Conservation (phyloP, 1,140 invertebrate genomes). For the Calliopsis andreniformis region DNA sequence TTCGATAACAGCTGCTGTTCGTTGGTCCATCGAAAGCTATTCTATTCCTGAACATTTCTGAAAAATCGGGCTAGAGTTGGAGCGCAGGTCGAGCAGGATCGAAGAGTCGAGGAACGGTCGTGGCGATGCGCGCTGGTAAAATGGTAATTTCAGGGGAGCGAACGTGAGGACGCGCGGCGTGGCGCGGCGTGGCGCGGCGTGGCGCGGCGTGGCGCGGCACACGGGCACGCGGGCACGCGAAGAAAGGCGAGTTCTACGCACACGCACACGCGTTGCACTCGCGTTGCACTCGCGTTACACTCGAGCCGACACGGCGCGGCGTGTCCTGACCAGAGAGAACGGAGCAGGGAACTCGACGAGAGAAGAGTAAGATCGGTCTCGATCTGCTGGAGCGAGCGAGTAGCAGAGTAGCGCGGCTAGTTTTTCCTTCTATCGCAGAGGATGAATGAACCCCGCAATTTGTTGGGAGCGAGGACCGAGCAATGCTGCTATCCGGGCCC, state of each 20-base stretch:
- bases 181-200: no score
- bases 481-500: conserved; percentile 63
- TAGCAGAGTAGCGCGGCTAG: conserved; percentile 72
- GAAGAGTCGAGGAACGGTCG: no score
- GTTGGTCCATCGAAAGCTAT: no score
- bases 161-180: no score
- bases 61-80: no score
- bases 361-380: conserved; percentile 17
- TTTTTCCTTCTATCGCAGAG: conserved; percentile 77
- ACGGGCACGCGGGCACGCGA: conserved; percentile 47
- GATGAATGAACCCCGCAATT: conserved; percentile 82
- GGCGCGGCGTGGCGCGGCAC: no score
- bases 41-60: no score
- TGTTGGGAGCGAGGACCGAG: conserved; percentile 77
- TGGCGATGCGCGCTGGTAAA: not conserved
- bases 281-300: no score
- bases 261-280: not conserved
- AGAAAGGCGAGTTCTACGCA: conserved; percentile 45
- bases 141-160: conserved; percentile 22
- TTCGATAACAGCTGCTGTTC: no score
- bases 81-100: no score
- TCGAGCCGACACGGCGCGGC: no score
- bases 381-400: conserved; percentile 7
- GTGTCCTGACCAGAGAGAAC: not conserved
- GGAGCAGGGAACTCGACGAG: conserved; percentile 13